Percentiles rank a stretch among this genome's conserved stretches.
phyloP scores from a whole-genome alignment of 2,888 invertebrate genomes.

The Acrobasis consociella region DNA sequence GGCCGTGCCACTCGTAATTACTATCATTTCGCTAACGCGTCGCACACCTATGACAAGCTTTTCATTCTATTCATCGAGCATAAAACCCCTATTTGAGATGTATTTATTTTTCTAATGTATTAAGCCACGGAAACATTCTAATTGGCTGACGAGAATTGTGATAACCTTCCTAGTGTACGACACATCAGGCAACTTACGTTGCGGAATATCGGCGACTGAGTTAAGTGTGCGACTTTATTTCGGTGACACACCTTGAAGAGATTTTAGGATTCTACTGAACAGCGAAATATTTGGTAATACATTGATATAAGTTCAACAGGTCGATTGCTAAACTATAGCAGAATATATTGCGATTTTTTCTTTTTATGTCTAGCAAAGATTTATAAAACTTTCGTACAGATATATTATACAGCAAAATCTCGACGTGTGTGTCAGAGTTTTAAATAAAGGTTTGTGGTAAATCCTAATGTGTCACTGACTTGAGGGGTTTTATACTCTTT shows the following conservation, averaged over 20 bases:
- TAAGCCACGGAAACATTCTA: not conserved
- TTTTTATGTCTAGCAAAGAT: no score
- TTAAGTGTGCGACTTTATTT: not conserved
- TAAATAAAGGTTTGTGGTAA: not conserved
- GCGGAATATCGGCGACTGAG: not conserved
- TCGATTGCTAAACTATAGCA: no score
- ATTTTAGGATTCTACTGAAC: no score
- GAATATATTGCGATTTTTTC: no score
- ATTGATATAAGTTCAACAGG: no score
- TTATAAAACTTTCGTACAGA: no score
- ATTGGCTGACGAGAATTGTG: not conserved
- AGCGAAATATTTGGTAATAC: no score
- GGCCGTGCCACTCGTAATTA: constrained; percentile 36
- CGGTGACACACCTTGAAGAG: no score
- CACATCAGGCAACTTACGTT: not conserved
- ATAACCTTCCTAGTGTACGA: not conserved
- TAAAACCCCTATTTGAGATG: constrained; percentile 27
- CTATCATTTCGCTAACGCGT: constrained; percentile 38
- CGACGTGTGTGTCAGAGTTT: no score
- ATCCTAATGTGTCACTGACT: not conserved
- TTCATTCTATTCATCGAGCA: constrained; percentile 29
- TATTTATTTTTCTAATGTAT: constrained; percentile 9
- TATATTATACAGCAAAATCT: no score
- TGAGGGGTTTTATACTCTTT: constrained; percentile 9
- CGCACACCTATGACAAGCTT: constrained; percentile 38